Conservation (phyloP, 2,797 vertebrate species). For the Bradypodion ventrale region DNA sequence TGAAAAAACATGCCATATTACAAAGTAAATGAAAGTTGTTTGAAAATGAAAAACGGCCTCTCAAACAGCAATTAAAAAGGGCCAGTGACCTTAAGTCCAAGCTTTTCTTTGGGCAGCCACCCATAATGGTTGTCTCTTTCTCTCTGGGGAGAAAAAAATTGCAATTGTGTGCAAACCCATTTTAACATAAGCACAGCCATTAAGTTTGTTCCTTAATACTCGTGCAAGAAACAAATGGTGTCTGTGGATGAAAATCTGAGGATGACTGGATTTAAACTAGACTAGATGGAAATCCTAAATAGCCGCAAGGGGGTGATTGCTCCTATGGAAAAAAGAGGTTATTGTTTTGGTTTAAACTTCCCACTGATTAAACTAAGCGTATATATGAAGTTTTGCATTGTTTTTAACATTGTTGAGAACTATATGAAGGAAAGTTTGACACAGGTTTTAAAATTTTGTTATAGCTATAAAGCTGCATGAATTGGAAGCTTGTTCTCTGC, state of each 20-base stretch:
- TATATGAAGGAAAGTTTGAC: neutral
- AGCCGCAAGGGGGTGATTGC: too few relatives aligned
- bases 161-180: neutral
- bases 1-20: neutral
- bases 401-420: neutral
- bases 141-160: neutral
- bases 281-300: neutral
- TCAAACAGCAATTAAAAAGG: neutral
- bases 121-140: neutral
- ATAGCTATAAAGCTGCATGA: neutral
- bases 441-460: neutral
- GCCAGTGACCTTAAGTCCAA: neutral
- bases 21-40: neutral
- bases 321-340: constrained; percentile 1
- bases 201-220: neutral
- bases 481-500: neutral
- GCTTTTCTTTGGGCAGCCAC: neutral
- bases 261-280: neutral
- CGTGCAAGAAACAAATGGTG: neutral
- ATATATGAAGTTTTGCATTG: neutral
- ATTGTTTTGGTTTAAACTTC: rapidly evolving
- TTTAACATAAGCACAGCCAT: constrained; percentile 2
- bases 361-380: neutral
- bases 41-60: neutral
- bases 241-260: neutral